Evolutionary conservation across 2,113 vertebrate genomes (phyloP), one percentile per base, ranked within the genome.

Genomic region (Herpailurus yagouaroundi): DNA sequence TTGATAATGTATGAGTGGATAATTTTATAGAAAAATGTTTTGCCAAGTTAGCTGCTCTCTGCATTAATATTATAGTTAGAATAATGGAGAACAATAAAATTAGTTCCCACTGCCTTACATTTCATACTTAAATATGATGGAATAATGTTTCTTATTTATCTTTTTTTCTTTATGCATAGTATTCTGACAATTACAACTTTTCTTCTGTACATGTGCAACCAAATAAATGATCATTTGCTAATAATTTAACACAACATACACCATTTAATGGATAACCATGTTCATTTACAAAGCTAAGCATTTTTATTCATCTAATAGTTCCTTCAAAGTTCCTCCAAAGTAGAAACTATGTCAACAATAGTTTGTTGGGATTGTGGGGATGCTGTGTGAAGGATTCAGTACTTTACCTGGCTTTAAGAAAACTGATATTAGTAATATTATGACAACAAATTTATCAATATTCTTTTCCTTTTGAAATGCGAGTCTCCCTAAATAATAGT

Each of bases 11-110:
- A 95, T 57, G 96, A 93, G 79, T 52, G 84, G 76, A 45, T 77
- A 92, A 96, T 98, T 97, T 98, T 95, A 71, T 36, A 96, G 66
- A 93, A 96, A 97, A 97, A 63, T 94, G 10, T 80, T 96, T 69
- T 86, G 88, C 83, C 74, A 96, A 79, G 68, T 93, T 95, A 96
- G 38, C 88, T 96, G 73, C 69, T 97, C 74, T 69, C 77, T 81
- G 95, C 95, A 94, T 98, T 98, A 98, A 94, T 97, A 96, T 96
- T 98, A 96, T 29, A 96, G 91, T 98, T 93, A 97, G 94, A 97
- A 97, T 92, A 98, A 97, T 89, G 60, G 79, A 97, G 81, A 90
- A 98, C 94, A 97, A 96, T 98, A 94, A 97, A 98, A 97, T 96
- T 83, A 97, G 74, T 95, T 98, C 60, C 88, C 36, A 27, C 31